These are phyloP conservation scores for Etheostoma spectabile DNA, from an alignment of 2,113 vertebrate species.

Conservation along the genomic window DNA sequence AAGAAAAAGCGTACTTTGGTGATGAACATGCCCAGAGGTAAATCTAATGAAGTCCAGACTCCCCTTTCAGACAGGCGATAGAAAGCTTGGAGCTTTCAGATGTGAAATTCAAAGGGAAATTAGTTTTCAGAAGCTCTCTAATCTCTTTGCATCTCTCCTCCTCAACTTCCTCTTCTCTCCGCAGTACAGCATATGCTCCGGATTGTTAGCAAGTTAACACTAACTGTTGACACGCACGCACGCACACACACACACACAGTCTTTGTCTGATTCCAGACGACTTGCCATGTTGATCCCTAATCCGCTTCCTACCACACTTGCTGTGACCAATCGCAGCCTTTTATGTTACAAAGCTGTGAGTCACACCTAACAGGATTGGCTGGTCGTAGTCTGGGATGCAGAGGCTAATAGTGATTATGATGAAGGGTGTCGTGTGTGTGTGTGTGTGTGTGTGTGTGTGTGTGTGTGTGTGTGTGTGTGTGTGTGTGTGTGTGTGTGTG, in stretches of 20 bases:
- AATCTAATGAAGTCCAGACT: constrained; percentile 20
- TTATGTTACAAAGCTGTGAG: constrained; percentile 71
- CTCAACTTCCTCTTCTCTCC: not conserved
- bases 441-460: too few relatives aligned
- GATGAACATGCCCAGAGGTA: not conserved
- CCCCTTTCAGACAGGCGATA: constrained; percentile 5
- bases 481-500: constrained; percentile 28
- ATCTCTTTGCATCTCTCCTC: constrained; percentile 1
- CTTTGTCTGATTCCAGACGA: constrained; percentile 69
- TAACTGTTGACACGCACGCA: constrained; percentile 42
- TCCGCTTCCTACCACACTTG: constrained; percentile 70
- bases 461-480: constrained; percentile 21
- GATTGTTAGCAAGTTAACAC: constrained; percentile 33
- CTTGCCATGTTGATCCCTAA: constrained; percentile 72
- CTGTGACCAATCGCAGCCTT: constrained; percentile 78
- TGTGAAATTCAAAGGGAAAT: constrained; percentile 35
- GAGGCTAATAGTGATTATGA: constrained; percentile 66
- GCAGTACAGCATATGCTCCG: not conserved
- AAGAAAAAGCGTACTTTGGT: not conserved
- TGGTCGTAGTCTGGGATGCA: constrained; percentile 57
- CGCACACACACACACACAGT: constrained; percentile 32
- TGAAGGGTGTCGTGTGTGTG: constrained; percentile 55
- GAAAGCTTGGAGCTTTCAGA: constrained; percentile 29
- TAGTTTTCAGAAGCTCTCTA: constrained; percentile 28
- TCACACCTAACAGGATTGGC: constrained; percentile 80